Evolutionary conservation across 1,140 invertebrate species (phyloP).

Genomic region (Bactericera cockerelli): DNA sequence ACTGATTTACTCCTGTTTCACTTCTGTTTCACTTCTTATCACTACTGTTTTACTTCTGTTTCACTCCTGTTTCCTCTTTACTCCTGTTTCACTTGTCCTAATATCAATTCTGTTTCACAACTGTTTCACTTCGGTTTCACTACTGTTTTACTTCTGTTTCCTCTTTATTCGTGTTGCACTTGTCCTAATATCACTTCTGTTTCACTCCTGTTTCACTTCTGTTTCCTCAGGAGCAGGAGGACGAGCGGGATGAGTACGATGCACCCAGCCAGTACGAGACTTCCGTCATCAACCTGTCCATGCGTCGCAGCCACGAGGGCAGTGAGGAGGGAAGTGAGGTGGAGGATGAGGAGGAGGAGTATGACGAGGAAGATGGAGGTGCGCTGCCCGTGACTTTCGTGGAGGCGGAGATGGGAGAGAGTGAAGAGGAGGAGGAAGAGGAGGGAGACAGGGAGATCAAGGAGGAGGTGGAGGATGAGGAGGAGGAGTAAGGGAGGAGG

Average conservation of each 20-base stretch:
- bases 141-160: background rate
- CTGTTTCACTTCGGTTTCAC: background rate
- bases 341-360: background rate
- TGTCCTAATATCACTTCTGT: too few species aligned
- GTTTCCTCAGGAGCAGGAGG: background rate
- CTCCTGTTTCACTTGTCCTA: background rate
- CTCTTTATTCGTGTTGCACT: too few species aligned
- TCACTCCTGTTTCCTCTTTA: too few species aligned
- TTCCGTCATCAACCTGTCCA: background rate
- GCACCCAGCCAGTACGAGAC: background rate
- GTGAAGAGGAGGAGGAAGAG: background rate
- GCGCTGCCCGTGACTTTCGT: background rate
- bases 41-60: too few species aligned
- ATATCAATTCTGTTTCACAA: too few species aligned
- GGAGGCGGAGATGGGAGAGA: background rate
- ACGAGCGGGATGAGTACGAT: background rate
- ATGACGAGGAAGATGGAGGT: background rate
- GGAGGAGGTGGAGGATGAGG: too few species aligned
- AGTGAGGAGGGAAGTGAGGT: too few species aligned
- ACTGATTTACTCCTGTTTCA: too few species aligned
- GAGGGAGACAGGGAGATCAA: background rate
- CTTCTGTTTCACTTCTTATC: too few species aligned
- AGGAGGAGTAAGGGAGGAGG: too few species aligned
- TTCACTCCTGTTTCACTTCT: background rate
- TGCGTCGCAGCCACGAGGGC: background rate